Conservation (phyloP, 92 coral and sea anemone species). For the Siderastrea siderea region DNA sequence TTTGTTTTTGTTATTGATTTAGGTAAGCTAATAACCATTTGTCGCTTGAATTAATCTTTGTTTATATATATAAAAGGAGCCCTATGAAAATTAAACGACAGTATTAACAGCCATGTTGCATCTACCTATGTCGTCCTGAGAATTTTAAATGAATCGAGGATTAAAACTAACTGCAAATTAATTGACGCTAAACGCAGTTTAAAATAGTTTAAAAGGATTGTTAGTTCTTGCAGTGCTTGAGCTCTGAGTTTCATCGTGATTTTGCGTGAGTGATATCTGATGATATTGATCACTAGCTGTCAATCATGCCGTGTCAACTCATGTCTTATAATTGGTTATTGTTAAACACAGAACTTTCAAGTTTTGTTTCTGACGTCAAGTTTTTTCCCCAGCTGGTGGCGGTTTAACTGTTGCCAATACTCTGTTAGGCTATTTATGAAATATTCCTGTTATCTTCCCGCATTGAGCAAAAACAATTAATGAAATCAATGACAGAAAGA, state of each 20-base stretch:
- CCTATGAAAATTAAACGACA: too few relatives aligned
- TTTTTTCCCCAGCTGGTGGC: neutral
- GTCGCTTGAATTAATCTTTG: neutral
- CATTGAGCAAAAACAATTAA: neutral
- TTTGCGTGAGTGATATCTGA: neutral
- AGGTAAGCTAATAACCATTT: conserved; percentile 6
- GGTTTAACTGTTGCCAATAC: neutral
- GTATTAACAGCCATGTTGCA: neutral
- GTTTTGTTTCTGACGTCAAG: neutral
- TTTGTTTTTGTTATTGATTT: neutral
- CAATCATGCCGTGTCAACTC: conserved; percentile 2
- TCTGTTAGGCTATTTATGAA: neutral
- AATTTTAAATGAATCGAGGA: neutral
- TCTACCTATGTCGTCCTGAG: neutral
- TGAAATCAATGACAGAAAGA: neutral
- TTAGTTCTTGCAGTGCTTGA: neutral
- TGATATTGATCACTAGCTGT: neutral
- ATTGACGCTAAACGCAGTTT: neutral
- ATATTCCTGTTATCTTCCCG: neutral
- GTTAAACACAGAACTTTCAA: neutral
- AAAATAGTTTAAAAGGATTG: neutral
- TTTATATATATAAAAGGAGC: neutral
- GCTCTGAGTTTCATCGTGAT: neutral
- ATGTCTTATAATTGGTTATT: neutral
- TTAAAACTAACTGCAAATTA: neutral